Conservation (phyloP, 2,797 vertebrate species). For the Rhinoraja longicauda region DNA sequence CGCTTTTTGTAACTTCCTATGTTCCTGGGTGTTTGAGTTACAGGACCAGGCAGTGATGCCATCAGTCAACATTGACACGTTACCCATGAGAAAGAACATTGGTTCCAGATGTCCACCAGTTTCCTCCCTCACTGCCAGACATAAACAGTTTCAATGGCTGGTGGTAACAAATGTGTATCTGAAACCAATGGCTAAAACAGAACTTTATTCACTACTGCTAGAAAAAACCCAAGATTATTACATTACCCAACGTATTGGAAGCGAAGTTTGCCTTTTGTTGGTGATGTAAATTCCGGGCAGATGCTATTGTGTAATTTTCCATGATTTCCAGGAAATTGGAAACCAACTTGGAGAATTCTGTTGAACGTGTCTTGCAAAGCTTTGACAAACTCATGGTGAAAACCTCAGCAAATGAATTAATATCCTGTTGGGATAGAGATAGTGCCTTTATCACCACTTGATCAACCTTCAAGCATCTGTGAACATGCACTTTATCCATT, state of each 20-base stretch:
- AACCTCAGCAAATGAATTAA: background rate
- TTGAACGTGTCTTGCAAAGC: fast-evolving
- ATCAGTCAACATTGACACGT: background rate
- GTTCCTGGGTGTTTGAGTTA: too few species aligned
- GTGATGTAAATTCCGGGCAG: background rate
- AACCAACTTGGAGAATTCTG: background rate
- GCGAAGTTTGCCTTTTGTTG: background rate
- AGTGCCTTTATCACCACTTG: background rate
- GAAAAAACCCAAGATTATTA: background rate
- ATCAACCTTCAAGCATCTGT: too few species aligned
- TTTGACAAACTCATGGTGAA: background rate
- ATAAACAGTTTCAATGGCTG: too few species aligned
- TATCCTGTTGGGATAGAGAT: background rate
- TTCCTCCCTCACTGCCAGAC: too few species aligned
- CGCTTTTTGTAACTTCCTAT: too few species aligned
- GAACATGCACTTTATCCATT: too few species aligned
- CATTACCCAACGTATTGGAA: background rate
- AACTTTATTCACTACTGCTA: background rate
- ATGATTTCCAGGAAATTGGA: background rate
- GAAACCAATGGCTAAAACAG: background rate
- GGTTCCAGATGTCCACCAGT: background rate
- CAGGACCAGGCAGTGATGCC: too few species aligned
- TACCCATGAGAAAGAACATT: background rate
- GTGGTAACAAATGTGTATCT: too few species aligned
- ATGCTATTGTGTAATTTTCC: background rate